Base-by-base conservation (phyloP, 2,888 invertebrate species). In the Seira musarum region DNA sequence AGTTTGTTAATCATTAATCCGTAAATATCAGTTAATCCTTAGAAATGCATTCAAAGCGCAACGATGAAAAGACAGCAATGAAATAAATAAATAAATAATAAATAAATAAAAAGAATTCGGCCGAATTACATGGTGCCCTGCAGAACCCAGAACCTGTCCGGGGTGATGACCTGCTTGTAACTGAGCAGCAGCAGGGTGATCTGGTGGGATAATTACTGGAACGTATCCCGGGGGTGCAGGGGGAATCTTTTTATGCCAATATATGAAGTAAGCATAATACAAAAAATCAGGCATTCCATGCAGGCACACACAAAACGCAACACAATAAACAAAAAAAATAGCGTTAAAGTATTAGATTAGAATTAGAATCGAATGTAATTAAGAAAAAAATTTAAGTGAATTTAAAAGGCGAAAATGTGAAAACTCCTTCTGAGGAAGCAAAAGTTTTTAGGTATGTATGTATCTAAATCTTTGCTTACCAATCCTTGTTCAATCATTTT, bases 401-500 rank as follows among this genome's bases (percentile, higher is more conserved):
- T 63, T 46, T 63, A 0, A 60, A 22, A n/a, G 13, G 69, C 10
- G 15, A 19, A 69, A 1, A 1, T 2, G 13, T 17, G n/a, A 60
- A 40, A 40, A 6, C 2, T 40, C 22, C 25, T 53, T 13, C 21
- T 35, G 60, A 57, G 30, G 21, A 49, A 60, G 30, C 35, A 71
- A 69, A 25, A 46, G 40, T 17, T 17, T 53, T 24, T 15, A 53
- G 10, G 3, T 13, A 53, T 21, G n/a, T n/a, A n/a, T n/a, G n/a
- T n/a, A n/a, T n/a, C n/a, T n/a, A n/a, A n/a, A n/a, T n/a, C n/a
- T n/a, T n/a, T n/a, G 15, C 73, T 90, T 87, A 94, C 93, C 90
- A 92, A 89, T 87, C 94, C 94, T 87, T 92, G 91, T 22, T 92
- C 91, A 83, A 93, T 91, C 88, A 93, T 88, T 83, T 91, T 91